phyloP scores from a whole-genome alignment of 2,797 vertebrate genomes.

The Myripristis murdjan region DNA sequence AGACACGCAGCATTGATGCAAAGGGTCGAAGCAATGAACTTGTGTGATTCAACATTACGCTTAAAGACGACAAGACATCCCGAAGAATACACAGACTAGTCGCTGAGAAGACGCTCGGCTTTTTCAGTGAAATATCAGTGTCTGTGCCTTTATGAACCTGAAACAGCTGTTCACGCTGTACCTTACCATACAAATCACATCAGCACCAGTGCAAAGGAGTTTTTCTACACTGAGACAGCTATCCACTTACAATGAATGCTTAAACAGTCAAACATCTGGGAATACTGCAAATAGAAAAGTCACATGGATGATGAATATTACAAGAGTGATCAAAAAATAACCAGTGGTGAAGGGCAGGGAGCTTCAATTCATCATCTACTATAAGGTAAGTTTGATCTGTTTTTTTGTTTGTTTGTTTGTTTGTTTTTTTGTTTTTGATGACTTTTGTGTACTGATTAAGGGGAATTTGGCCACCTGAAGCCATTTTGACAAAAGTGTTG shows the following conservation, averaged over 20 bases:
- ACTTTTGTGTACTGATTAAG: too few relatives aligned
- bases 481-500: too few relatives aligned
- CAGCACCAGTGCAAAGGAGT: slow-evolving; percentile 64
- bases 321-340: too few relatives aligned
- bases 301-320: too few relatives aligned
- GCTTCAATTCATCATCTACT: too few relatives aligned
- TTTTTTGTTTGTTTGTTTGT: too few relatives aligned
- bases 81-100: slow-evolving; percentile 15
- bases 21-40: slow-evolving; percentile 29
- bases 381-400: too few relatives aligned
- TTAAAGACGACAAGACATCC: slow-evolving; percentile 15
- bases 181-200: slow-evolving; percentile 59
- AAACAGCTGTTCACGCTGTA: slow-evolving; percentile 65
- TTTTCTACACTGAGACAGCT: slow-evolving; percentile 41
- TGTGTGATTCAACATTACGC: slow-evolving; percentile 31
- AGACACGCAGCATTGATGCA: slow-evolving; percentile 15
- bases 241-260: slow-evolving; percentile 1
- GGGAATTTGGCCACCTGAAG: too few relatives aligned
- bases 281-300: slow-evolving; percentile 2
- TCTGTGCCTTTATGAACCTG: slow-evolving; percentile 56
- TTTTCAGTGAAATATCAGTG: slow-evolving; percentile 43
- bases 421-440: too few relatives aligned
- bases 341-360: too few relatives aligned
- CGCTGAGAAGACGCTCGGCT: slow-evolving; percentile 20
- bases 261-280: slow-evolving; percentile 5